Base-by-base conservation (phyloP, 23 tunicate species). In the Trididemnum nubilum region DNA sequence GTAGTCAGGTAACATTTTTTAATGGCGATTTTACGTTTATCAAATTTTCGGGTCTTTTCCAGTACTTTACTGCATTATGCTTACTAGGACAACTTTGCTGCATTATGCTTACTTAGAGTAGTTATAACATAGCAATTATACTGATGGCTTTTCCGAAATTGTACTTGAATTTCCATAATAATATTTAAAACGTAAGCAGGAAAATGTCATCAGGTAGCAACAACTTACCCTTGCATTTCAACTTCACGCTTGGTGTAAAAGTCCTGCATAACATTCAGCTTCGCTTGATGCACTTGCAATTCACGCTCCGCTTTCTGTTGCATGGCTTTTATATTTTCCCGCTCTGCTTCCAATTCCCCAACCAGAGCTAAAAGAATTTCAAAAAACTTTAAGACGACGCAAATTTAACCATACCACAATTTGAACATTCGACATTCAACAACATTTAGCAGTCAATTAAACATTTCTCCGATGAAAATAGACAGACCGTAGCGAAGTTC, bases 241-340 rank as follows among this genome's bases (percentile, higher is more conserved):
- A 87, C 88, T 33, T 92, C 97, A 1, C 97, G 85, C 65, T 86
- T 86, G 31, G 97, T 82, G 81, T 92, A 92, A 57, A 77, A 92
- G 33, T 92, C 92, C 44, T 86, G 82, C 82, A 92, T 72, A 21
- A 79, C 92, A 72, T 79, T 73, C 9, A 92, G 76, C 39, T 87
- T 92, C 12, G 97, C 82, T 72, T 87, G 83, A 25, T 85, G 80
- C 65, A 85, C 59, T 71, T 85, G 87, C 19, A 74, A 26, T 12
- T 91, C 87, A 9, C 90, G 35, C 52, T 85, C 84, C 18, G 85
- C 59, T 60, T 85, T 81, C 27, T 32, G 22, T 63, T 85, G 88
- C 35, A 85, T 22, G 4, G 72, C 64, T 57, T 60, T 57, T 31
- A 64, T 63, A 72, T 79, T 72, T 60, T 92, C 87, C 69, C 86